Base-by-base conservation (phyloP, 2,888 invertebrate species). In the Buathra laborator region DNA sequence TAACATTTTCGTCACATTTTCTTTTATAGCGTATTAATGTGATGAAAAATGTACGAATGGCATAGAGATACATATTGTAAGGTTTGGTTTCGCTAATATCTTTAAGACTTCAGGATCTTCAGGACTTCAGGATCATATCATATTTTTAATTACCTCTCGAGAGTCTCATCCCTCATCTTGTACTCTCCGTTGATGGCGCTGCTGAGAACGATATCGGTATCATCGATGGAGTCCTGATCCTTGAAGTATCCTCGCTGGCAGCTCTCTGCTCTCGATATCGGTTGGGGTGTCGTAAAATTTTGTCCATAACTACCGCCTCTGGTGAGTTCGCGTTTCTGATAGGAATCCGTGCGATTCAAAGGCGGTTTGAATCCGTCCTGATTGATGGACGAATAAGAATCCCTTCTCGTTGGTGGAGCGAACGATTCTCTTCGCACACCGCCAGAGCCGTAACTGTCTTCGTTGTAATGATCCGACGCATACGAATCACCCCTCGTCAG, bases 151-250 rank as follows among this genome's bases (percentile, higher is more conserved):
- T 86, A 93, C 93, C 94, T 93, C 87, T 93, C 93, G 71, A 93
- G 92, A 86, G 92, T 90, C 87, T 93, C 93, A 83, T 92, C 91
- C 72, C 91, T 89, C 92, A 93, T 93, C 83, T 92, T 92, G 86
- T 92, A 92, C 24, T 93, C 93, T 32, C 93, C 93, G 81, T 93
- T 93, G 44, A 92, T 89, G 59, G 89, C 88, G 74, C 89, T 92
- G 67, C 92, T 90, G 4, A 93, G 83, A 37, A 87, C 86, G 32
- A 92, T 91, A n/a, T 93, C 92, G 51, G 90, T 89, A 5, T 92
- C 92, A 83, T 94, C 94, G 46, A 95, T 92, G 16, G 94, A 94
- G 37, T 94, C 94, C 84, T 95, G 95, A 83, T 95, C 94, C 81
- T 94, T 94, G 87, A 95, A 94, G 85, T 94, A 94, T n/a, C 94